Percentiles rank a stretch among this genome's conserved stretches.
These are phyloP conservation scores for Oophaga sylvatica DNA, from an alignment of 2,797 vertebrate species.

Conservation along the genomic window DNA sequence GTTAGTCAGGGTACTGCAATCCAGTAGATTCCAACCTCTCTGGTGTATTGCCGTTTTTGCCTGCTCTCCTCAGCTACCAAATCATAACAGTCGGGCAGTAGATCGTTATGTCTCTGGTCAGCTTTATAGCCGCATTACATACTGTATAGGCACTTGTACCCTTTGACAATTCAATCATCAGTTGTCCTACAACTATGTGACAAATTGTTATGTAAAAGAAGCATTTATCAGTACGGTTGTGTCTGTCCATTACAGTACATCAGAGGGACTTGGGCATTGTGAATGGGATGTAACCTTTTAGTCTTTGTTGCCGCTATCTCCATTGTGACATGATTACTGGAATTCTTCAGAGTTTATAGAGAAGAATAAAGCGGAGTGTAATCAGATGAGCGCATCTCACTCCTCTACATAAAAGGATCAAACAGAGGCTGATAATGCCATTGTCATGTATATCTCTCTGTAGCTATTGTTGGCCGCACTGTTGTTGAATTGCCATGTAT, in stretches of 20 bases:
- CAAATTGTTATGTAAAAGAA: conserved; percentile 23
- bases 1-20: too few species aligned
- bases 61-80: too few species aligned
- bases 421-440: conserved; percentile 28
- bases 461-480: conserved; percentile 21
- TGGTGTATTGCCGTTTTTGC: too few species aligned
- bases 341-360: conserved; percentile 43
- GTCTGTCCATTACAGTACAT: conserved; percentile 27
- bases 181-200: conserved; percentile 40
- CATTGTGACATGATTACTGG: conserved; percentile 46
- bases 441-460: conserved; percentile 37
- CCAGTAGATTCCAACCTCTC: too few species aligned
- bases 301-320: conserved; percentile 42
- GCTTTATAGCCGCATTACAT: neutral
- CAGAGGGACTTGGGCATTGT: conserved; percentile 37
- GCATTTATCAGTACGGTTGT: conserved; percentile 16
- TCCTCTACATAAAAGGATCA: conserved; percentile 47
- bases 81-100: too few species aligned
- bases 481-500: conserved; percentile 43
- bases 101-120: neutral
- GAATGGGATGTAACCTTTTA: conserved; percentile 11
- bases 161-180: neutral
- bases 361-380: conserved; percentile 34
- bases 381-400: conserved; percentile 51
- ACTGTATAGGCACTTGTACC: neutral